Conservation (phyloP, 2,113 vertebrate genomes). For the Oxygymnocypris stewartii region DNA sequence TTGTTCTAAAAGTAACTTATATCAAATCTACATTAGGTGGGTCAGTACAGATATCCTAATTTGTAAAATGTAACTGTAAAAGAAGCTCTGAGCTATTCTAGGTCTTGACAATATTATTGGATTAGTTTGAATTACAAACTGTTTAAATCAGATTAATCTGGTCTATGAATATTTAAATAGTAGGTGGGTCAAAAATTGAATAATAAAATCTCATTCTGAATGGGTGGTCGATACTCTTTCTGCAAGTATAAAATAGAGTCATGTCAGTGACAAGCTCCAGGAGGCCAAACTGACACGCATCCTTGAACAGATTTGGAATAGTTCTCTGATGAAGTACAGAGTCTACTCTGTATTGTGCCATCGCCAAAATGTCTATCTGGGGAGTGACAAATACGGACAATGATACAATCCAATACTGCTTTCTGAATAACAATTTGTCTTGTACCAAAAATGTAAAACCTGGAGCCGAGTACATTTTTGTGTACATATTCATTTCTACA, state of each 20-base stretch:
- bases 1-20: not conserved
- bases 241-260: not conserved
- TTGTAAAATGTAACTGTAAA: not conserved
- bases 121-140: not conserved
- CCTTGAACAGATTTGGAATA: not conserved
- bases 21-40: not conserved
- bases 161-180: not conserved
- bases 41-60: not conserved
- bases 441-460: slow-evolving; percentile 7
- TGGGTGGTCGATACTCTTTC: not conserved
- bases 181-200: not conserved
- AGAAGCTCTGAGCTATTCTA: not conserved
- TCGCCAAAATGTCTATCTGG: not conserved
- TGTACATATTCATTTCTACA: slow-evolving; percentile 27
- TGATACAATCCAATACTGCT: slow-evolving; percentile 11
- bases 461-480: slow-evolving; percentile 10
- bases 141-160: not conserved
- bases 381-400: not conserved
- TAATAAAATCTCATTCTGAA: not conserved
- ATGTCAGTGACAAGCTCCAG: not conserved
- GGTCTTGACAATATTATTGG: not conserved
- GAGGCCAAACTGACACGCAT: not conserved
- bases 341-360: not conserved
- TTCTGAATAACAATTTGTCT: not conserved
- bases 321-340: not conserved